phyloP scores from a whole-genome alignment of 2,113 vertebrate species.

The Oxyruncus cristatus region DNA sequence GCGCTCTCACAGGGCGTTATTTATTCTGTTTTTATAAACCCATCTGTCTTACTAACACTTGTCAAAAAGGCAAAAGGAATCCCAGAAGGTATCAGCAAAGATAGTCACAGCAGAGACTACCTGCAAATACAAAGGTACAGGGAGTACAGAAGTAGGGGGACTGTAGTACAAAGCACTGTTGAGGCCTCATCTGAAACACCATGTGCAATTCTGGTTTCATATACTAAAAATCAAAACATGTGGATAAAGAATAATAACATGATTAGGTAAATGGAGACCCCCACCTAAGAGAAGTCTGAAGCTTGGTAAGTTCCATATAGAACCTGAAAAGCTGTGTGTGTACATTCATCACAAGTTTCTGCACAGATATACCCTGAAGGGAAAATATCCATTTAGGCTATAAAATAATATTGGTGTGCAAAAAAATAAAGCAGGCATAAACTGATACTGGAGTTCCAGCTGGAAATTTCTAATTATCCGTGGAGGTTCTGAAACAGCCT shows the following conservation, averaged over 20 bases:
- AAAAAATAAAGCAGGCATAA: neutral
- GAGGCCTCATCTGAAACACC: neutral
- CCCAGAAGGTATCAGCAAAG: neutral
- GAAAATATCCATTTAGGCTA: neutral
- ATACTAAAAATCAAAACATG: neutral
- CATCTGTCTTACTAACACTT: too few species aligned
- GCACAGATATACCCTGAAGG: neutral
- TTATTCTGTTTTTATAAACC: neutral
- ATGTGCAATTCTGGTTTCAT: accelerated
- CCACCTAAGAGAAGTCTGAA: neutral
- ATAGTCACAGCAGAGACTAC: neutral
- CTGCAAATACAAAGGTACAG: neutral
- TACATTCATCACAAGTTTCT: neutral
- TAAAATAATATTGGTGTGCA: neutral
- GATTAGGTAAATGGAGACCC: neutral
- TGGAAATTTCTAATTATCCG: neutral
- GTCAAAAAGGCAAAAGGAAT: neutral
- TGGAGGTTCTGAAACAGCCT: neutral
- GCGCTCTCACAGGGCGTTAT: neutral
- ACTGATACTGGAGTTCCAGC: neutral
- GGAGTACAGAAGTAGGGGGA: neutral
- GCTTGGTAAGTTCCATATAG: neutral
- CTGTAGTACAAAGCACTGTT: neutral
- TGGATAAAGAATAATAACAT: neutral
- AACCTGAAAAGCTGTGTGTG: neutral